phyloP scores from a whole-genome alignment of 1,140 invertebrate species.

The Macrobrachium rosenbergii region DNA sequence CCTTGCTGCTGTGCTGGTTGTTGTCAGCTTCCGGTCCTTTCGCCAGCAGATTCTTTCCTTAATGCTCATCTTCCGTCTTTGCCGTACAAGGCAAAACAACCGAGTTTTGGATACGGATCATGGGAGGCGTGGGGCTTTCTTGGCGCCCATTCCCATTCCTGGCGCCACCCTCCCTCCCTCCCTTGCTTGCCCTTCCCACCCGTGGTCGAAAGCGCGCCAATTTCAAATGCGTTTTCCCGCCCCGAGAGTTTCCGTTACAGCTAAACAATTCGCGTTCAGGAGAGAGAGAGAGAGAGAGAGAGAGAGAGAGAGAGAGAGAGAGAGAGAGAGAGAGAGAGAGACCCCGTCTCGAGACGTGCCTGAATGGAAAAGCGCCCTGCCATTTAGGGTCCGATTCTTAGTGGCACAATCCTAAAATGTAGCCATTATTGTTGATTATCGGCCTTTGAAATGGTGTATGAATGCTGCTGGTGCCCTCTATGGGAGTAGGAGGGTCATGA shows the following conservation, averaged over 20 bases:
- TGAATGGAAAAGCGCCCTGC: conserved; percentile 48
- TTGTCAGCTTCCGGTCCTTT: too few species aligned
- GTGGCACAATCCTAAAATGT: conserved; percentile 55
- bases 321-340: conserved; percentile 11
- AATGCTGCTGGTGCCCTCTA: conserved; percentile 30
- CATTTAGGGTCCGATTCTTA: conserved; percentile 55
- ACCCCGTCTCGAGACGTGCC: conserved; percentile 12
- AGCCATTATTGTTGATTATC: conserved; percentile 59
- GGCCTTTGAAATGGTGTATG: conserved; percentile 57
- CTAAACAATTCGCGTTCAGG: conserved; percentile 37
- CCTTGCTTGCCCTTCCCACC: neutral
- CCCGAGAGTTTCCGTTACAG: conserved; percentile 49
- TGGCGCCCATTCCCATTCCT: neutral
- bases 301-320: conserved; percentile 15
- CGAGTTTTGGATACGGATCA: neutral
- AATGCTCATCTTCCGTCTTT: too few species aligned
- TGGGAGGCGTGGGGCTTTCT: neutral
- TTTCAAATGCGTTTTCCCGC: conserved; percentile 51
- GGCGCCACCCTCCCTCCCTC: neutral
- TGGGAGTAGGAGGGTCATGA: neutral
- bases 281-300: too few species aligned
- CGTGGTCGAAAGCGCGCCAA: conserved; percentile 46
- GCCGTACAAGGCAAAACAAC: too few species aligned
- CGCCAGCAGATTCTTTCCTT: too few species aligned
- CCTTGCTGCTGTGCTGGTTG: too few species aligned